A percentile compares a stretch with the other conserved stretches of the same genome.
phyloP scores from a whole-genome alignment of 92 coral and sea anemone species.

The Muricea muricata region DNA sequence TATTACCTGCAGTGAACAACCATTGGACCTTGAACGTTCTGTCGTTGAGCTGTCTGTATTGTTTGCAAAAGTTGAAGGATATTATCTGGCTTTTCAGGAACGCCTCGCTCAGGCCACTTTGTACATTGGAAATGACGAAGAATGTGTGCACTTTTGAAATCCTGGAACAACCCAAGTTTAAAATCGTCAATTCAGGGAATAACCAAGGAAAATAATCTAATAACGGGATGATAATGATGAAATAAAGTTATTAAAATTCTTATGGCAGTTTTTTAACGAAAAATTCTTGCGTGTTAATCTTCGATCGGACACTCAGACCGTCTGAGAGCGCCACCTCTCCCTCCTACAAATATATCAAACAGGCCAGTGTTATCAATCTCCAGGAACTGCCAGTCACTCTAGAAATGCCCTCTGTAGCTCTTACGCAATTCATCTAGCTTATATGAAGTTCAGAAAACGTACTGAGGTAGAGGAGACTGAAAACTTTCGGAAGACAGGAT shows the following conservation, averaged over 20 bases:
- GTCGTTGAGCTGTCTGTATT: slow-evolving; percentile 90
- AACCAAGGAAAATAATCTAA: too few relatives aligned
- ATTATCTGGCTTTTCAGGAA: slow-evolving; percentile 88
- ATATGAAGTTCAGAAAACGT: not conserved
- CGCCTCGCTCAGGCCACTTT: slow-evolving; percentile 88
- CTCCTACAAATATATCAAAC: too few relatives aligned
- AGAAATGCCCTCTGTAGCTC: too few relatives aligned
- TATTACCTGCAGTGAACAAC: slow-evolving; percentile 86
- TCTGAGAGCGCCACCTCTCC: too few relatives aligned
- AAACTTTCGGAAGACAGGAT: slow-evolving; percentile 15
- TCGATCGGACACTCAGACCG: too few relatives aligned
- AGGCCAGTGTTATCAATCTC: not conserved
- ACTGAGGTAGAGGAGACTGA: not conserved
- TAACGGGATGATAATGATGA: not conserved
- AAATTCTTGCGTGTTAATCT: too few relatives aligned
- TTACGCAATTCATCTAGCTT: too few relatives aligned
- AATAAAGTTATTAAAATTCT: not conserved
- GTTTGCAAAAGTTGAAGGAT: slow-evolving; percentile 85
- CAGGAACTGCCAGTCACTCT: not conserved
- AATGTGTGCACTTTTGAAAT: slow-evolving; percentile 68
- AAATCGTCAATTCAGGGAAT: not conserved
- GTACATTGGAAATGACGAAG: slow-evolving; percentile 89
- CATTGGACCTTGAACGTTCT: slow-evolving; percentile 81
- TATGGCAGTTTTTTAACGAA: not conserved
- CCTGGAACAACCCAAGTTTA: slow-evolving; percentile 59